phyloP scores from a whole-genome alignment of 2,888 invertebrate genomes.

The Sipha maydis region DNA sequence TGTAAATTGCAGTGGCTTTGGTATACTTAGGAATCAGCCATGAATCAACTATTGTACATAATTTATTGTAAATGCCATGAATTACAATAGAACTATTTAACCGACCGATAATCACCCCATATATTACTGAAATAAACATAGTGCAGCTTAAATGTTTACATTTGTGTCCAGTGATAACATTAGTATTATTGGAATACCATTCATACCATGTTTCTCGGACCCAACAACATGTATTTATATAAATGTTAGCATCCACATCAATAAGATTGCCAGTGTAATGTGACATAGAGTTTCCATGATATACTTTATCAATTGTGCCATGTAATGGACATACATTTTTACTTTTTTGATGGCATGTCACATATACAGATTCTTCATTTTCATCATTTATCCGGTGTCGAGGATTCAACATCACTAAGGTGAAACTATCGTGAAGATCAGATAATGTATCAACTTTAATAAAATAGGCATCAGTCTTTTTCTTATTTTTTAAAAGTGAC shows the following conservation, averaged over 20 bases:
- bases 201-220: slow-evolving; percentile 28
- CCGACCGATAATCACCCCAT: slow-evolving; percentile 1
- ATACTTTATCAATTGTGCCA: neutral
- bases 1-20: slow-evolving; percentile 8
- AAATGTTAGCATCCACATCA: neutral
- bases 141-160: neutral
- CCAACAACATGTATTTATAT: slow-evolving; percentile 30
- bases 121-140: slow-evolving; percentile 9
- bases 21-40: slow-evolving; percentile 35
- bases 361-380: neutral
- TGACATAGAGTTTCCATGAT: neutral
- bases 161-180: neutral
- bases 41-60: neutral
- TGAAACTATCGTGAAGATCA: neutral
- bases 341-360: neutral
- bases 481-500: slow-evolving; percentile 17
- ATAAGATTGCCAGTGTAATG: neutral
- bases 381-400: neutral
- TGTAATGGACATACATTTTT: neutral
- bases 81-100: neutral
- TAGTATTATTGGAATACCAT: slow-evolving; percentile 1
- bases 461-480: neutral
- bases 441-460: neutral
- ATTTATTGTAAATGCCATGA: neutral
- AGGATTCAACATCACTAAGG: neutral